phyloP scores from a whole-genome alignment of 2,113 vertebrate genomes.

The Pteruthius melanotis region DNA sequence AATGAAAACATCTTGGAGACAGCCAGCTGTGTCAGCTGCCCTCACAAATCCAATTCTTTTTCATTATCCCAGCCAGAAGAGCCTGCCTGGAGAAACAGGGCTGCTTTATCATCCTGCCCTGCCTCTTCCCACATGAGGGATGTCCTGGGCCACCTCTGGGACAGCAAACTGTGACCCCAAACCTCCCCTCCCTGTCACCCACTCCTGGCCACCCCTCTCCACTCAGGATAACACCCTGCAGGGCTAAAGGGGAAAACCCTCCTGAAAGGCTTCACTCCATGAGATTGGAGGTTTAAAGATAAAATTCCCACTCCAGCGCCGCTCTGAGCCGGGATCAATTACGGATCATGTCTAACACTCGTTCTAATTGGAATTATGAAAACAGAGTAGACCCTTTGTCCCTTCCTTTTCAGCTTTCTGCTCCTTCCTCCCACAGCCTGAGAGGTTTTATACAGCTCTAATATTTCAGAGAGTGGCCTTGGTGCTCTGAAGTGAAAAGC shows the following conservation, averaged over 20 bases:
- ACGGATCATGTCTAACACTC: background rate
- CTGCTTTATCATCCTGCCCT: background rate
- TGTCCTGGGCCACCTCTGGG: background rate
- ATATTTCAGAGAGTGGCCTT: background rate
- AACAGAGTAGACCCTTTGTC: background rate
- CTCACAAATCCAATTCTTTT: background rate
- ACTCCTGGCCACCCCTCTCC: background rate
- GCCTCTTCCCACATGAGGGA: background rate
- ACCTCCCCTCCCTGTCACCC: background rate
- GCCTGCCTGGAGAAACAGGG: background rate
- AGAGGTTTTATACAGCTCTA: background rate
- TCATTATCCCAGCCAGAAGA: constrained; percentile 28
- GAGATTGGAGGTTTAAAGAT: background rate
- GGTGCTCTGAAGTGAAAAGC: background rate
- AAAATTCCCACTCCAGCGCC: background rate
- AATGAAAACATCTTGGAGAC: background rate
- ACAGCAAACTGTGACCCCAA: background rate
- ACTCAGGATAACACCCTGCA: background rate
- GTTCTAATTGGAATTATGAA: background rate
- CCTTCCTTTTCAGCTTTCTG: background rate
- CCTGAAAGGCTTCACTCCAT: background rate
- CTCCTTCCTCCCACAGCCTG: background rate
- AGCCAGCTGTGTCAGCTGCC: background rate
- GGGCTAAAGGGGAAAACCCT: background rate
- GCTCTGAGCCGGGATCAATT: background rate